Conservation (phyloP, 2,797 vertebrate species). For the Rhinatrema bivittatum region DNA sequence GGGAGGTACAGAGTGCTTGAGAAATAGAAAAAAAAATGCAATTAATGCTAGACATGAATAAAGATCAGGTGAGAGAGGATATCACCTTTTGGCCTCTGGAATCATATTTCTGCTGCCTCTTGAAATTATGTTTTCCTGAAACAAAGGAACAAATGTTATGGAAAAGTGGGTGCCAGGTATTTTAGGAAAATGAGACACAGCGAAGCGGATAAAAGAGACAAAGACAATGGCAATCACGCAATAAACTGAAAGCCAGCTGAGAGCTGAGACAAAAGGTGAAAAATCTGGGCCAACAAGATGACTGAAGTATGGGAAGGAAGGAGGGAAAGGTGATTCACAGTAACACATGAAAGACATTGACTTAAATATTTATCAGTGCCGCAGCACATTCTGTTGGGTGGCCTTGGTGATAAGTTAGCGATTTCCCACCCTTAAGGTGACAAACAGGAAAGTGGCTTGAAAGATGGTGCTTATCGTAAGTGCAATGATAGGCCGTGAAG, state of each 20-base stretch:
- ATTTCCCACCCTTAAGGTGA: conserved; percentile 45
- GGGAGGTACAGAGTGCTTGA: conserved; percentile 60
- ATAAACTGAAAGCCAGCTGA: conserved; percentile 54
- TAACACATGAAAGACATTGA: conserved; percentile 58
- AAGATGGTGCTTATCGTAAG: conserved; percentile 13
- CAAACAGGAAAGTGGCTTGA: conserved; percentile 40
- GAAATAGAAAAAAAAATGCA: conserved; percentile 47
- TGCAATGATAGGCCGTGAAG: neutral
- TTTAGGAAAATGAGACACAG: conserved; percentile 63
- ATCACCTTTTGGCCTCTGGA: conserved; percentile 61
- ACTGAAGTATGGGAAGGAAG: conserved; percentile 64
- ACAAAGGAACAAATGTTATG: conserved; percentile 60
- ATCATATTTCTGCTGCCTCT: conserved; percentile 56
- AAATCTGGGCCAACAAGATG: conserved; percentile 59
- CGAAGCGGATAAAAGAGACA: conserved; percentile 58
- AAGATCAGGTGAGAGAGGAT: conserved; percentile 67
- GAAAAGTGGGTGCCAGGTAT: conserved; percentile 61
- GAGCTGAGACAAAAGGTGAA: conserved; percentile 54
- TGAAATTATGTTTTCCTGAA: conserved; percentile 58
- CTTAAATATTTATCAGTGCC: conserved; percentile 50
- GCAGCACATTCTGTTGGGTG: conserved; percentile 34
- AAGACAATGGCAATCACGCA: conserved; percentile 53
- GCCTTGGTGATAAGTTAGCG: conserved; percentile 33
- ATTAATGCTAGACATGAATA: conserved; percentile 58
- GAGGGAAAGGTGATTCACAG: conserved; percentile 59